Conservation (phyloP, 64 coral and sea anemone genomes). For the Stylophora pistillata region DNA sequence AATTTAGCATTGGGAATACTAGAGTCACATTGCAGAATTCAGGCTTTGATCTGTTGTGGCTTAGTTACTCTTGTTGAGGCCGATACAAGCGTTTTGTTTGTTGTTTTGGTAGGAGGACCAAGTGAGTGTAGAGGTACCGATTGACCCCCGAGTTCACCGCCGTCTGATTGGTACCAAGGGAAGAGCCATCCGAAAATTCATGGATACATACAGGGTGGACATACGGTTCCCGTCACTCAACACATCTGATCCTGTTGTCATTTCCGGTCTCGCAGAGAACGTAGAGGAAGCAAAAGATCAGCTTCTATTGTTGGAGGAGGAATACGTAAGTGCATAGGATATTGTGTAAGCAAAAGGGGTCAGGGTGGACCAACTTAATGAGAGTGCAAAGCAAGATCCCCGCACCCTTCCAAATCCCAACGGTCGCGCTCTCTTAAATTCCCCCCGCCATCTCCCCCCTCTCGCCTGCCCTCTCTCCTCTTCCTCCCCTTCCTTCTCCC, state of each 20-base stretch:
- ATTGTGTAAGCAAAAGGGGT: not conserved
- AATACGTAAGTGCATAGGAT: slow-evolving; percentile 73
- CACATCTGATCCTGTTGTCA: slow-evolving; percentile 78
- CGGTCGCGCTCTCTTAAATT: not conserved
- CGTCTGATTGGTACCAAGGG: slow-evolving; percentile 90
- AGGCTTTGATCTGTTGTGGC: too few species aligned
- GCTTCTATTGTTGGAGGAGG: slow-evolving; percentile 84
- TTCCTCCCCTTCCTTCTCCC: not conserved
- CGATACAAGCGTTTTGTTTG: not conserved
- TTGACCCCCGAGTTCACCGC: slow-evolving; percentile 90
- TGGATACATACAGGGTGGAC: slow-evolving; percentile 93
- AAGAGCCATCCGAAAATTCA: slow-evolving; percentile 80
- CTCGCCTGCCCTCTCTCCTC: not conserved
- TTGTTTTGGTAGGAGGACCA: slow-evolving; percentile 77
- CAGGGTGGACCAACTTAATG: too few species aligned
- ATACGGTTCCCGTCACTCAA: slow-evolving; percentile 89
- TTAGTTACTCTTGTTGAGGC: not conserved
- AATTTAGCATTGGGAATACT: too few species aligned
- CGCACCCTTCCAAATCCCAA: too few species aligned
- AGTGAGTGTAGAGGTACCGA: slow-evolving; percentile 71
- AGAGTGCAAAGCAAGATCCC: too few species aligned
- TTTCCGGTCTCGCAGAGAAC: slow-evolving; percentile 72
- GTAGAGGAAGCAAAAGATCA: slow-evolving; percentile 95
- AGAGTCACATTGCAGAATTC: too few species aligned
- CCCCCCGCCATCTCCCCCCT: not conserved